Base-by-base conservation (phyloP, 2,797 vertebrate species). In the Pristis pectinata region DNA sequence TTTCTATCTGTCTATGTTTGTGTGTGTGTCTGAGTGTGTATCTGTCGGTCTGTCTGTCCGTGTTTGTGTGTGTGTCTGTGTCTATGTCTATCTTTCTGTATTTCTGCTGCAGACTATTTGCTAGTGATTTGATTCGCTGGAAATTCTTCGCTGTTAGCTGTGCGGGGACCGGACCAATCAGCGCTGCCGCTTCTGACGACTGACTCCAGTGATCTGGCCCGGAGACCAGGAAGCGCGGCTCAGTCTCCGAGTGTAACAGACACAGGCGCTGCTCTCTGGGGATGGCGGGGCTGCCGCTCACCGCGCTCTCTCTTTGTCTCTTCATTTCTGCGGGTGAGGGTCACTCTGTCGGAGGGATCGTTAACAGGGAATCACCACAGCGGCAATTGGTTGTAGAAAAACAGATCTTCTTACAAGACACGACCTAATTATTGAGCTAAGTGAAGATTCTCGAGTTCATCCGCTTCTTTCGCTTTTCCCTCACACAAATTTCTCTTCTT, bases 181-280 rank as follows among this genome's bases (percentile, higher is more conserved):
- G n/a, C 61, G 19, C n/a, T 37, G 30, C 53, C 91, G 10, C 53
- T 87, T 22, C 15, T 3, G 27, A 19, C 41, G 83, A 37, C 11
- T 61, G 27, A 64, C 1, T 19, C 9, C 27, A 41, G 7, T 82
- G 27, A 64, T 34, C 5, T 61, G 53, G 27, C 72, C 15, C 87
- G 59, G 15, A 0, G 30, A 94, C 49, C 82, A 89, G 94, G 94
- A 94, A 89, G 80, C 72, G 94, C 27, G 59, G 77, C 3, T 61
- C 59, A 80, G 79, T n/a, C 5, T 22, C 10, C 8, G 37, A 76
- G 94, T 74, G 56, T 13, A 61, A 70, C 59, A 82, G 37, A 44
- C 49, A 76, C 24, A n/a, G 56, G 94, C 2, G 4, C 24, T 9
- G 22, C 4, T 8, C 1, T 34, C 82, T 30, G 44, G 13, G 49